A percentile compares a stretch with the other conserved stretches of the same genome.
phyloP scores from a whole-genome alignment of 2,888 invertebrate species.

The Conchocele bisecta region DNA sequence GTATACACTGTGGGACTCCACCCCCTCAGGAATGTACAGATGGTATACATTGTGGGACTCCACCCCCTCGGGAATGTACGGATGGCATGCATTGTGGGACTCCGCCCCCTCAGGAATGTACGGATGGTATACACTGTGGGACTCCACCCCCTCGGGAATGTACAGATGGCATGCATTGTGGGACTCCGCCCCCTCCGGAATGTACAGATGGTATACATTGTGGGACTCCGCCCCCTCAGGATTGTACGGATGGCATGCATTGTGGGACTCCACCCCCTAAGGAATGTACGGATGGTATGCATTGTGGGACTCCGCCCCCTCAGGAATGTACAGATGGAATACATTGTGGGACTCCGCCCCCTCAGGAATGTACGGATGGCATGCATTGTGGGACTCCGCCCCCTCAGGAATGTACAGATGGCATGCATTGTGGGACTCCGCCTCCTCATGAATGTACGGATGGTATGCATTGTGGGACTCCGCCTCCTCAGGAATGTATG shows the following conservation, averaged over 20 bases:
- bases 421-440: constrained; percentile 56
- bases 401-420: constrained; percentile 46
- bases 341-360: constrained; percentile 54
- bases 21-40: constrained; percentile 54
- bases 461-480: constrained; percentile 61
- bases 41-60: constrained; percentile 57
- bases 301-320: constrained; percentile 52
- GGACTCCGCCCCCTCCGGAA: constrained; percentile 29
- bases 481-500: constrained; percentile 38
- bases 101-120: constrained; percentile 20
- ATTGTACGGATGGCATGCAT: constrained; percentile 52
- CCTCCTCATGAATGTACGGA: constrained; percentile 41
- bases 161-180: constrained; percentile 37
- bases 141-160: constrained; percentile 28
- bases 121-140: constrained; percentile 59
- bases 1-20: constrained; percentile 63
- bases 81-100: constrained; percentile 17
- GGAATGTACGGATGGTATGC: constrained; percentile 52
- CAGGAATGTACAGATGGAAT: constrained; percentile 46
- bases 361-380: constrained; percentile 42
- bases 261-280: constrained; percentile 54
- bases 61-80: constrained; percentile 40
- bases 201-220: constrained; percentile 48
- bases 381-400: constrained; percentile 53
- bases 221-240: constrained; percentile 42